These are phyloP conservation scores for Ptilodon capucinus DNA, from an alignment of 2,888 invertebrate species.

Conservation along the genomic window DNA sequence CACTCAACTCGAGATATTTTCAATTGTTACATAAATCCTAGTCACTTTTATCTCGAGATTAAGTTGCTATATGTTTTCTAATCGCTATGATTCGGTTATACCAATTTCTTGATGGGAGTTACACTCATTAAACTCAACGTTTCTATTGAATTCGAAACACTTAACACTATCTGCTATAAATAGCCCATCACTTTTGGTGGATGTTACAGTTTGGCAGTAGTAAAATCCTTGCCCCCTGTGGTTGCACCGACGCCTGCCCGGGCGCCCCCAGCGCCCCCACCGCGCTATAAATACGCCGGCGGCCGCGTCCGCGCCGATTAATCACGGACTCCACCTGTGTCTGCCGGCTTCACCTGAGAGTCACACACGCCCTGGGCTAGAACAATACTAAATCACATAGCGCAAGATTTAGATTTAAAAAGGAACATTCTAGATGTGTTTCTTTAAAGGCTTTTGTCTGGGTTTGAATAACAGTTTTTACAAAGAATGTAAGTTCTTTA, in stretches of 20 bases:
- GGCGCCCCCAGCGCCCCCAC: slow-evolving; percentile 53
- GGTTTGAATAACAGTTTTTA: neutral
- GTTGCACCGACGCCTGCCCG: slow-evolving; percentile 50
- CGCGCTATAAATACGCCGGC: slow-evolving; percentile 64
- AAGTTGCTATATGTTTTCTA: no score
- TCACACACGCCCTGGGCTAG: slow-evolving; percentile 35
- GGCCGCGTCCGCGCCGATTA: slow-evolving; percentile 58
- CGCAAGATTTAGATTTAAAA: neutral
- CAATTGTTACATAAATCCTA: no score
- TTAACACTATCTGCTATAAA: neutral
- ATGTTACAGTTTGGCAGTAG: slow-evolving; percentile 42
- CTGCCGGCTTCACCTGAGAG: slow-evolving; percentile 48
- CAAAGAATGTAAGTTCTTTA: no score
- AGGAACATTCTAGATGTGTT: neutral
- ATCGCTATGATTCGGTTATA: no score
- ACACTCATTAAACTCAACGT: no score
- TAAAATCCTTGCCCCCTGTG: slow-evolving; percentile 49
- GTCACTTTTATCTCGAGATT: no score
- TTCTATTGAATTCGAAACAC: neutral
- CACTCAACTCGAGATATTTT: no score
- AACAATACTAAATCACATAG: neutral
- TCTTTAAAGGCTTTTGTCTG: neutral
- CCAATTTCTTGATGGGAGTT: no score
- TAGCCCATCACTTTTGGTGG: slow-evolving; percentile 3
- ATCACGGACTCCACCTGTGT: slow-evolving; percentile 68